Percentiles rank a stretch among this genome's conserved stretches.
These are phyloP conservation scores for Microtus ochrogaster DNA, from an alignment of 2,113 vertebrate genomes.

Conservation along the genomic window DNA sequence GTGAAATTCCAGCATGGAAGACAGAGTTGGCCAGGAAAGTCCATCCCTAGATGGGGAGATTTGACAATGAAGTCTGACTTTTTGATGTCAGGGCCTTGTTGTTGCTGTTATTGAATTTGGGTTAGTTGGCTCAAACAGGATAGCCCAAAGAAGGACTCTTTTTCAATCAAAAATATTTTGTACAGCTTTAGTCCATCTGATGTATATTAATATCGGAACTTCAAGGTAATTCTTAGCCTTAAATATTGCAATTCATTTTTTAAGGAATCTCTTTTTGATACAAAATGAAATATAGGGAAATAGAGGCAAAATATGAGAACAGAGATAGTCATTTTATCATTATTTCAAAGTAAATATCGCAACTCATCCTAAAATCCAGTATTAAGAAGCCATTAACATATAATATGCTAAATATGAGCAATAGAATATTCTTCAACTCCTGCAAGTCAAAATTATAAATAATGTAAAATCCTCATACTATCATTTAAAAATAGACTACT, in stretches of 20 bases:
- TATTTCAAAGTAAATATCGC: constrained; percentile 34
- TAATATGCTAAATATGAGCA: constrained; percentile 15
- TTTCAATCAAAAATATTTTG: background rate
- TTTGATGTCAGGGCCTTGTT: background rate
- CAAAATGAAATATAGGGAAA: constrained; percentile 28
- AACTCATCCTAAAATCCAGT: background rate
- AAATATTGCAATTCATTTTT: background rate
- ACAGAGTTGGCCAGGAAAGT: background rate
- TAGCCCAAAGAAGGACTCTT: background rate
- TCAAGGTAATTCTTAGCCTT: constrained; percentile 6
- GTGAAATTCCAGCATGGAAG: background rate
- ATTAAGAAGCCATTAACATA: background rate
- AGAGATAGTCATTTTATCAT: background rate
- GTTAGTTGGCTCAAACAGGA: background rate
- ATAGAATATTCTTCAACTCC: background rate
- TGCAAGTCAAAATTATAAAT: constrained; percentile 26
- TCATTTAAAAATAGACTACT: background rate
- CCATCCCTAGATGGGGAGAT: background rate
- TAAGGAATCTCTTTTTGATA: background rate
- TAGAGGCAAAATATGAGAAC: background rate
- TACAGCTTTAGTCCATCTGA: background rate
- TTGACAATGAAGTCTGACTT: background rate
- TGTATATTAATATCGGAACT: background rate
- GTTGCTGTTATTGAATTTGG: background rate
- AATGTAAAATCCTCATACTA: background rate